Base-by-base conservation (phyloP, 2,113 vertebrate genomes). In the Oryzias curvinotus region DNA sequence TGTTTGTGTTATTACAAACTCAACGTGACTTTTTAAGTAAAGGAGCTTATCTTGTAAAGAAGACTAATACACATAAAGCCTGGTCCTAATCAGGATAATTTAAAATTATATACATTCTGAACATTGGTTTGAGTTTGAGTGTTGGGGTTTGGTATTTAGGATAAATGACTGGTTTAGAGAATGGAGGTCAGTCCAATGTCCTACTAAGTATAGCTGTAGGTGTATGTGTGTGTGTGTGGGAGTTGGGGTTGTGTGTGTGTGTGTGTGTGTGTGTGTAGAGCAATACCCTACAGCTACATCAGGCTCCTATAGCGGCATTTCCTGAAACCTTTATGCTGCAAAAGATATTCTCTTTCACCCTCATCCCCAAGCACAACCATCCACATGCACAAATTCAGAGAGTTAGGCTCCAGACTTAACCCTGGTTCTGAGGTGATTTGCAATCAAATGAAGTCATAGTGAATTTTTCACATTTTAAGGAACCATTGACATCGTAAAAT, bases 271-370 rank as follows among this genome's bases (percentile, higher is more conserved):
- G 46, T 58, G 68, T 54, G 43, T 10, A 60, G 53, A 71, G 65
- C 68, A 55, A 64, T 57, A 77, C 55, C 68, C 72, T 73, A 51
- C 63, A 77, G 77, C 72, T 73, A 84, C 80, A 82, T 78, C 62
- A 42, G 77, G 60, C 59, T 83, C 71, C 77, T 81, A 75, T 83
- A 75, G 75, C 17, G 59, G 80, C 77, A 85, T 82, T 85, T 87
- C 77, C 82, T 84, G 75, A 83, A 71, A 72, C 43, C 41, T 72
- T 46, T 58, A 50, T 4, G n/a, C 62, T 75, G 72, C 56, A 73
- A 48, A 65, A 71, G 68, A 83, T 86, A 87, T 87, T 80, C 71
- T 65, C 68, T 81, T 81, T 81, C 78, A 71, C 61, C 48, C 65
- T 43, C 52, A 70, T 59, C 41, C 65, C 64, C 55, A 77, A 54